Evolutionary conservation across 1,140 invertebrate genomes (phyloP), one percentile per base, ranked within the genome.

Genomic region (Diabrotica virgifera): DNA sequence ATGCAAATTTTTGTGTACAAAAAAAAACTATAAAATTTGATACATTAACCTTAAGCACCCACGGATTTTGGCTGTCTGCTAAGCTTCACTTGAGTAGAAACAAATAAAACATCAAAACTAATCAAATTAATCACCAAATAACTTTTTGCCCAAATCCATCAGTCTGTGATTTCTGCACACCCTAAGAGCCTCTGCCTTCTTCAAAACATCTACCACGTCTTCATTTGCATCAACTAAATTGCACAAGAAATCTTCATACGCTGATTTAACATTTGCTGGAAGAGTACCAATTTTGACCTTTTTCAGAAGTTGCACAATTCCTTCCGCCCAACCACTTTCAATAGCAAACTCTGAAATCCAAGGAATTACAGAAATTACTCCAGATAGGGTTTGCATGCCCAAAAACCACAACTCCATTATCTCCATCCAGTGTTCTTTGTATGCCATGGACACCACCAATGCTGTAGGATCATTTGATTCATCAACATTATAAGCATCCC

Each of bases 341-440:
- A 95, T 87, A 0, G 90, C 88, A 80, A 96, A 96, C 72, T 95
- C 91, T 0, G 91, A 92, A 13, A 96, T 87, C 93, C 93, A 95
- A 2, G 93, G 91, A 55, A 95, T 85, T 54, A 88, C 83, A 5
- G 89, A 84, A 7, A 96, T 78, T 0, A 96, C 87, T 5, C 87
- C 85, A 69, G 90, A 89, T 80, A 95, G 88, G 10, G 93, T 95
- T 80, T 96, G 93, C 92, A 96, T 94, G 10, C 94, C 93, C 14
- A 96, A 80, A 79, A 95, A 96, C 94, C 94, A 96, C 2, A 96
- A 80, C 78, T 96, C 94, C 79, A 89, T 91, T 12, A 96, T 84
- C 72, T 95, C 92, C 77, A 89, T 86, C 94, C 94, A 96, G 65
- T 88, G 82, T 75, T 90, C 89, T 74, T 94, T 93, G 77, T 96